These are phyloP conservation scores for Sebastes iracundus DNA, from an alignment of 2,797 vertebrate species.

Conservation along the genomic window DNA sequence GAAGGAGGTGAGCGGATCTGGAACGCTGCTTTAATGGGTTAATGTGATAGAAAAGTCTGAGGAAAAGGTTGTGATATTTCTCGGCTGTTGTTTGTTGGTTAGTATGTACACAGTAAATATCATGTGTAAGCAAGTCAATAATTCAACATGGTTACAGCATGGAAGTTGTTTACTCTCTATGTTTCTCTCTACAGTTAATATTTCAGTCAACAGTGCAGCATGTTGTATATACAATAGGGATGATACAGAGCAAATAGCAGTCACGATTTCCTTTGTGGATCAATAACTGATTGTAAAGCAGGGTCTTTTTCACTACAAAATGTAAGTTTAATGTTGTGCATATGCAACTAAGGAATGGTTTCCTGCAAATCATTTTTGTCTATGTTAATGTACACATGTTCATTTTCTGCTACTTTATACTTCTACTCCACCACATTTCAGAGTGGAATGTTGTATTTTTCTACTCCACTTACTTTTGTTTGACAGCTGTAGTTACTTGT, in stretches of 20 bases:
- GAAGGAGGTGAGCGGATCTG: conserved; percentile 5
- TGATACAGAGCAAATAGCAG: conserved; percentile 27
- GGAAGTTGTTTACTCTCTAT: conserved; percentile 27
- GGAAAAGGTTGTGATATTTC: neutral
- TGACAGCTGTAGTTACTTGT: neutral
- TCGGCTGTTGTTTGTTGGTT: conserved; percentile 17
- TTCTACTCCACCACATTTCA: neutral
- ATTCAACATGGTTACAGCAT: conserved; percentile 35
- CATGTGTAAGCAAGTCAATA: conserved; percentile 38
- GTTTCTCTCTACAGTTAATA: conserved; percentile 20
- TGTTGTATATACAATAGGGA: neutral
- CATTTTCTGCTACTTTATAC: neutral
- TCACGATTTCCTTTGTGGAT: neutral
- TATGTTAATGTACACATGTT: neutral
- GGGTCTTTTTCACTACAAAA: neutral
- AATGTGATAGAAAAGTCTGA: conserved; percentile 15
- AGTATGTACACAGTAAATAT: conserved; percentile 20
- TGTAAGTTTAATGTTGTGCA: neutral
- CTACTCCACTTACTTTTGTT: neutral
- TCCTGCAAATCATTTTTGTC: neutral
- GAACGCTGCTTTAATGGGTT: conserved; percentile 10
- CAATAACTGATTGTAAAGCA: neutral
- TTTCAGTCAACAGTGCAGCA: conserved; percentile 56
- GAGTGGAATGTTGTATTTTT: neutral
- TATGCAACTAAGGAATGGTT: neutral